Percentiles rank a stretch among this genome's conserved stretches.
These are phyloP conservation scores for Periplaneta americana DNA, from an alignment of 1,140 invertebrate species.

Conservation along the genomic window DNA sequence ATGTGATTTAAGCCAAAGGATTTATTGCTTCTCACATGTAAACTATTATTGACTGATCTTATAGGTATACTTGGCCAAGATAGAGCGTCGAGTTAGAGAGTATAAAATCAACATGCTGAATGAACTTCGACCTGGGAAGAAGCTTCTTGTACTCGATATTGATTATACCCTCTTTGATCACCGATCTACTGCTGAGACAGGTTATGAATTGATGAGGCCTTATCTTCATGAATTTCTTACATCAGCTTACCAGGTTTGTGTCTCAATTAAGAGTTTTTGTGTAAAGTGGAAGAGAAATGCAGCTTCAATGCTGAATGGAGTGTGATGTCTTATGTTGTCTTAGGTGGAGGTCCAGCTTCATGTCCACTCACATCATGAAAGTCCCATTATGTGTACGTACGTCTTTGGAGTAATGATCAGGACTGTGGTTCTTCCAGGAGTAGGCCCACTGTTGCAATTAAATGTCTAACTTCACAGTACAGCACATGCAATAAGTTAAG, in stretches of 20 bases:
- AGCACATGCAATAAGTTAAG: too few relatives aligned
- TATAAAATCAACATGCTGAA: conserved; percentile 82
- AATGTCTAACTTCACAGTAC: too few relatives aligned
- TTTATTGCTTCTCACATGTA: conserved; percentile 7
- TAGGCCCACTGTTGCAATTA: too few relatives aligned
- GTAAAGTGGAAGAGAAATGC: too few relatives aligned
- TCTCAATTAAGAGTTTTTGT: neutral
- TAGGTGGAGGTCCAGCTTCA: too few relatives aligned
- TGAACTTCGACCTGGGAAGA: conserved; percentile 75
- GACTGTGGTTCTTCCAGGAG: too few relatives aligned
- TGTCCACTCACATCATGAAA: too few relatives aligned
- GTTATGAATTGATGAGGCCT: conserved; percentile 88
- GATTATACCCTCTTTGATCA: conserved; percentile 97
- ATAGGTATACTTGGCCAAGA: conserved; percentile 62
- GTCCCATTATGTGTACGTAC: too few relatives aligned
- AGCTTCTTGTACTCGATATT: conserved; percentile 91
- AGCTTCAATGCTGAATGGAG: too few relatives aligned
- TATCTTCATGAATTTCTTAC: conserved; percentile 93
- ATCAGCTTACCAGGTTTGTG: conserved; percentile 71
- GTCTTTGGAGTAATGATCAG: too few relatives aligned
- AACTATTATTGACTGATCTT: neutral
- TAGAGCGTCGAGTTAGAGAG: conserved; percentile 77
- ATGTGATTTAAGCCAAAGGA: neutral
- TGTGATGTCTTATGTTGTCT: too few relatives aligned
- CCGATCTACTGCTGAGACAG: conserved; percentile 82